phyloP scores from a whole-genome alignment of 2,797 vertebrate genomes.

The Lacerta agilis region DNA sequence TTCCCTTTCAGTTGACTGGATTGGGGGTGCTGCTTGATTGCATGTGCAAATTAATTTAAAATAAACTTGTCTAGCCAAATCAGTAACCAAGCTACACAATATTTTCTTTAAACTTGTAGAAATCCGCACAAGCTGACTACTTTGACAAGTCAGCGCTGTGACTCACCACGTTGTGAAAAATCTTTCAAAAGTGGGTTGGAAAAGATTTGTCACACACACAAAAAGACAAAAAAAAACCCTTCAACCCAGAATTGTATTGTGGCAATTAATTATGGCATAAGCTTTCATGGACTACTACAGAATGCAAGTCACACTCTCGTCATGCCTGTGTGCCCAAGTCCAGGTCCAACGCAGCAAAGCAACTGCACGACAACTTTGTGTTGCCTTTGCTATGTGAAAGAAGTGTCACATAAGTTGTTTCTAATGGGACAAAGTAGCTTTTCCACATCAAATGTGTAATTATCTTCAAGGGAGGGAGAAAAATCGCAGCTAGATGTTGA shows the following conservation, averaged over 20 bases:
- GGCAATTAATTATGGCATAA: not conserved
- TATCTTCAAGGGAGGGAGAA: not conserved
- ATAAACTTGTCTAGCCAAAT: not conserved
- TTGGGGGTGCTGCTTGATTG: not conserved
- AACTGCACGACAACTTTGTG: not conserved
- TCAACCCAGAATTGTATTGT: not conserved
- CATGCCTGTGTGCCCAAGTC: not conserved
- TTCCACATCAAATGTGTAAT: not conserved
- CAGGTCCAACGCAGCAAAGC: not conserved
- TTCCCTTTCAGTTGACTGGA: not conserved
- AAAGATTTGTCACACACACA: no score
- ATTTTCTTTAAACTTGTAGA: not conserved
- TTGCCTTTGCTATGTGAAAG: not conserved
- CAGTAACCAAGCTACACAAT: no score
- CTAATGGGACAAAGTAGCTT: not conserved
- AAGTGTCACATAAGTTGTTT: not conserved
- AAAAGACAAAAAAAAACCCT: no score
- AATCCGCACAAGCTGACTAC: no score
- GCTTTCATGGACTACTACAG: not conserved
- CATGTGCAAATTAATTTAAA: not conserved
- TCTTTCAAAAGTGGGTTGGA: not conserved
- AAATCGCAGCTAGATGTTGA: not conserved
- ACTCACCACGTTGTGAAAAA: not conserved
- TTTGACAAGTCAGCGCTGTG: not conserved
- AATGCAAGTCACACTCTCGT: no score